Evolutionary conservation across 1,140 invertebrate species (phyloP).

Genomic region (Paraescarpia echinospica): DNA sequence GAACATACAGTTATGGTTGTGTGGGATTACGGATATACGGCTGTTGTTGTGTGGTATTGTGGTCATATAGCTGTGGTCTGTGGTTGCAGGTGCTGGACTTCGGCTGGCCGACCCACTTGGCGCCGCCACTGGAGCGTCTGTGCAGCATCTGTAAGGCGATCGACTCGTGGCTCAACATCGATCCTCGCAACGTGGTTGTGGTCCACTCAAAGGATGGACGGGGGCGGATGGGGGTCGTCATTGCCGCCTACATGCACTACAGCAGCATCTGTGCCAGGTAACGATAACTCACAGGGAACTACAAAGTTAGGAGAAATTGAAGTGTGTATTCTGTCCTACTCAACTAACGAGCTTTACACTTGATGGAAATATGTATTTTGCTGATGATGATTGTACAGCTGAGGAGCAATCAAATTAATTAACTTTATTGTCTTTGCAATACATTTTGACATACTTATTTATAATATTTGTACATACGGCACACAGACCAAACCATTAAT

Average conservation of each 20-base stretch:
- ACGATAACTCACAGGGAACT: conserved; percentile 14
- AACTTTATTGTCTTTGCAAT: too few species aligned
- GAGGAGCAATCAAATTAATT: neutral
- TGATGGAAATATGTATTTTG: too few species aligned
- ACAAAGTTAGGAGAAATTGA: neutral
- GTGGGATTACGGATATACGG: neutral
- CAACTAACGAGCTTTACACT: too few species aligned
- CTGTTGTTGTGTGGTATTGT: neutral
- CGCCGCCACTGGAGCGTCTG: conserved; percentile 83
- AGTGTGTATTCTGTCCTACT: neutral
- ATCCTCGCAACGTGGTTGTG: conserved; percentile 78
- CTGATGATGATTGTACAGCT: neutral
- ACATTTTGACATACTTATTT: too few species aligned
- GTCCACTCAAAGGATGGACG: conserved; percentile 78
- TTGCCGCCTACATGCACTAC: conserved; percentile 92
- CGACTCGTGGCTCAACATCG: conserved; percentile 83
- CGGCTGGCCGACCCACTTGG: conserved; percentile 82
- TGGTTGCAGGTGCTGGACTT: conserved; percentile 65
- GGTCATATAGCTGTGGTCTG: neutral
- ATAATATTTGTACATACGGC: too few species aligned
- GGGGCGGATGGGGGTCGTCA: conserved; percentile 76
- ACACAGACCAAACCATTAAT: too few species aligned
- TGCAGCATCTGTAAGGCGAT: conserved; percentile 90
- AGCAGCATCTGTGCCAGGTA: conserved; percentile 83
- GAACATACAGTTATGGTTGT: neutral